Evolutionary conservation across 2,888 invertebrate genomes (phyloP).

Genomic region (Embidobia sp.): DNA sequence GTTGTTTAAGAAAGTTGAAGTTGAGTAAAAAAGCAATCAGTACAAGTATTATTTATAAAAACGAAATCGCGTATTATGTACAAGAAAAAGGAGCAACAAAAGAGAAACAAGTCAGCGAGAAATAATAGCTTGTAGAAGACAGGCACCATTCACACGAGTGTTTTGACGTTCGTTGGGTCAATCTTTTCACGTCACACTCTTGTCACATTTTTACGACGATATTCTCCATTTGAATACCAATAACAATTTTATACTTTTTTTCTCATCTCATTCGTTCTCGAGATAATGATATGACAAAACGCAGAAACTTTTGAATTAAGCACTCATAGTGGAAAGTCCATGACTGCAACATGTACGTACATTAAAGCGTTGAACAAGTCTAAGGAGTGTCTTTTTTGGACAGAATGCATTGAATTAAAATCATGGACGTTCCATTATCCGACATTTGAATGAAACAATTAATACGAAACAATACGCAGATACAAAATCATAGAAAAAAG

Average conservation of each 20-base stretch:
- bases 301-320: constrained; percentile 67
- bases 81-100: constrained; percentile 51
- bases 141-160: constrained; percentile 68
- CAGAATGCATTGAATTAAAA: constrained; percentile 15
- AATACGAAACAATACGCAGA: constrained; percentile 36
- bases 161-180: constrained; percentile 51
- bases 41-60: background rate
- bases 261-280: constrained; percentile 57
- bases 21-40: constrained; percentile 18
- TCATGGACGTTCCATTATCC: constrained; percentile 76
- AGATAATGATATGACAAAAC: constrained; percentile 52
- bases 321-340: constrained; percentile 76
- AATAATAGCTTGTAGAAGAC: constrained; percentile 66
- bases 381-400: constrained; percentile 37
- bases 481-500: constrained; percentile 32
- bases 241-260: constrained; percentile 72
- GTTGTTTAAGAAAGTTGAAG: constrained; percentile 5
- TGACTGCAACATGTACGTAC: constrained; percentile 23
- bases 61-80: constrained; percentile 47
- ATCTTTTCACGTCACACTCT: constrained; percentile 71
- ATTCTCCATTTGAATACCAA: constrained; percentile 82
- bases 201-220: constrained; percentile 69
- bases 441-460: constrained; percentile 60
- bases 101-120: constrained; percentile 46
- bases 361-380: background rate